These are phyloP conservation scores for Boleophthalmus pectinirostris DNA, from an alignment of 2,113 vertebrate genomes.

Conservation along the genomic window DNA sequence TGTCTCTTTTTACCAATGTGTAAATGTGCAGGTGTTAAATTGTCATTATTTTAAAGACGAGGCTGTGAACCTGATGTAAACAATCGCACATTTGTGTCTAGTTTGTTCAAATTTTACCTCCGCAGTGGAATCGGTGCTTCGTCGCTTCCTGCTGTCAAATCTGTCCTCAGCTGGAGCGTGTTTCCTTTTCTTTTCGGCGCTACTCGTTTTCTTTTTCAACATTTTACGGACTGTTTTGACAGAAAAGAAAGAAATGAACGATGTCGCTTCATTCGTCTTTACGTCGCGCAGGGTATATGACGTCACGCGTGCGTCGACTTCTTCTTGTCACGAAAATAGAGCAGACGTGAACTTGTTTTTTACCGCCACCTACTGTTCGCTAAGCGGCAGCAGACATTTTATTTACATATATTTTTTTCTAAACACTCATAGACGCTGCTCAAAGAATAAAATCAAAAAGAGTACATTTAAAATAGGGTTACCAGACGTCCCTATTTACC, in stretches of 20 bases:
- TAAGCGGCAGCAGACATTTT: not conserved
- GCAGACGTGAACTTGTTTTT: fast-evolving
- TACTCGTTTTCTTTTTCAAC: slow-evolving; percentile 71
- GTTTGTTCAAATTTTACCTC: slow-evolving; percentile 49
- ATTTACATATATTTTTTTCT: too few species aligned
- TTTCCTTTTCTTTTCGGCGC: slow-evolving; percentile 74
- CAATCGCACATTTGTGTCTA: not conserved
- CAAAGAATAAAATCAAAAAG: too few species aligned
- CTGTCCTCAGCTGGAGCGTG: slow-evolving; percentile 58
- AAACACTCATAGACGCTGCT: too few species aligned
- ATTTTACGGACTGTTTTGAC: slow-evolving; percentile 44
- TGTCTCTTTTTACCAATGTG: not conserved
- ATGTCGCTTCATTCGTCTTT: fast-evolving
- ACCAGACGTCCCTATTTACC: too few species aligned
- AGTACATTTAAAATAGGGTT: too few species aligned
- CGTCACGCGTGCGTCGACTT: slow-evolving; percentile 23
- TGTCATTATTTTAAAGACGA: not conserved
- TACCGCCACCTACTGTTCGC: slow-evolving; percentile 19
- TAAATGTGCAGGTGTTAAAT: not conserved
- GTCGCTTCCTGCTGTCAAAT: slow-evolving; percentile 54
- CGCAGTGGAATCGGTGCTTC: slow-evolving; percentile 37
- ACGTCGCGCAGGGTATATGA: not conserved
- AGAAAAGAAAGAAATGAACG: fast-evolving
- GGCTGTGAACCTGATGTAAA: not conserved
- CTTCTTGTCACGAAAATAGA: not conserved